A percentile compares a stretch with the other conserved stretches of the same genome.
phyloP scores from a whole-genome alignment of 2,797 vertebrate species.

The Parotocinclus haroldoi region DNA sequence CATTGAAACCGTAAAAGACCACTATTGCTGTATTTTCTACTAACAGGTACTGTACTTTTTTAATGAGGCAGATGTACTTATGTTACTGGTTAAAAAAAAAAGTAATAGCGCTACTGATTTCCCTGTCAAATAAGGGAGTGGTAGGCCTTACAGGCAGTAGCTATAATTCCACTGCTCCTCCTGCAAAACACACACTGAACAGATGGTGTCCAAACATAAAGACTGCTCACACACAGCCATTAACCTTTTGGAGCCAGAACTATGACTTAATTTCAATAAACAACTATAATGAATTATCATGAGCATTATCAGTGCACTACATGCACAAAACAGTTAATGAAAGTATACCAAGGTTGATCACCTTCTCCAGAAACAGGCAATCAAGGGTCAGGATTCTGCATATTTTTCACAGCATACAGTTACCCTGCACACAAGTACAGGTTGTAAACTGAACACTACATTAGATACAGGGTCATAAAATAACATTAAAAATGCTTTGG shows the following conservation, averaged over 20 bases:
- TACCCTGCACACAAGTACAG: neutral
- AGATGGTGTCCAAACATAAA: constrained; percentile 64
- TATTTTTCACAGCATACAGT: neutral
- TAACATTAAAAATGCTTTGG: neutral
- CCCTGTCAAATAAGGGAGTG: constrained; percentile 76
- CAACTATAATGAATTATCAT: constrained; percentile 13
- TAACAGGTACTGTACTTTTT: too few species aligned
- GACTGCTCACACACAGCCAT: constrained; percentile 40
- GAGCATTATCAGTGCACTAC: constrained; percentile 10
- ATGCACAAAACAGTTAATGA: constrained; percentile 4
- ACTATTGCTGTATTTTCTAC: too few species aligned
- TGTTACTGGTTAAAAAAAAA: constrained; percentile 46
- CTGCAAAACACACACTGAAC: constrained; percentile 68
- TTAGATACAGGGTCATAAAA: neutral
- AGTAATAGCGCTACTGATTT: constrained; percentile 61
- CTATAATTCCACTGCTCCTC: constrained; percentile 60
- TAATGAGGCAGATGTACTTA: too few species aligned
- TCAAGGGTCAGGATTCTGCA: too few species aligned
- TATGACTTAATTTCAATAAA: constrained; percentile 49
- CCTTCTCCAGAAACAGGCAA: neutral
- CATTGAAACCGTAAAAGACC: too few species aligned
- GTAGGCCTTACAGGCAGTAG: constrained; percentile 57
- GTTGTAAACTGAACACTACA: neutral
- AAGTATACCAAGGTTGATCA: neutral
- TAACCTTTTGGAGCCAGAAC: constrained; percentile 36